These are phyloP conservation scores for Sarcophaga carnaria DNA, from an alignment of 2,888 invertebrate genomes.

Conservation along the genomic window DNA sequence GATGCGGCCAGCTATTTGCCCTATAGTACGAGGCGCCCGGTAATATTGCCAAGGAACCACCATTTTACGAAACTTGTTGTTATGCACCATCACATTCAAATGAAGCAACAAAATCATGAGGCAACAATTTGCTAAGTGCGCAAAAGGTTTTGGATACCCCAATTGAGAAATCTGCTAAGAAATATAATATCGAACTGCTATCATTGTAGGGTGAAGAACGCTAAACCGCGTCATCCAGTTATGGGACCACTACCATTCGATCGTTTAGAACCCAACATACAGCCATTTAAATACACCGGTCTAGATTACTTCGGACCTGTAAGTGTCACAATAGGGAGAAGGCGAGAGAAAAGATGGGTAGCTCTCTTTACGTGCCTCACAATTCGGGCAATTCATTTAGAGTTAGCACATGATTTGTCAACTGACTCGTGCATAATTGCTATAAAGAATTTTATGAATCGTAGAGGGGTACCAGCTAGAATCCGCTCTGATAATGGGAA, in stretches of 20 bases:
- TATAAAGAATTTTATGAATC: too few relatives aligned
- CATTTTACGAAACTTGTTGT: conserved; percentile 44
- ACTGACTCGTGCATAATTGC: too few relatives aligned
- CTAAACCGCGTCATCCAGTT: background rate
- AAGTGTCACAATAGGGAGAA: conserved; percentile 46
- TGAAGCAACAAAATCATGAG: conserved; percentile 61
- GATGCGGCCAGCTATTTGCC: conserved; percentile 61
- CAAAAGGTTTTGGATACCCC: conserved; percentile 17
- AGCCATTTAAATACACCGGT: conserved; percentile 42
- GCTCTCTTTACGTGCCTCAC: conserved; percentile 58
- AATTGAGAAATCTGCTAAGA: background rate
- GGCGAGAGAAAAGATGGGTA: conserved; percentile 52
- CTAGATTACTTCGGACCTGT: conserved; percentile 66
- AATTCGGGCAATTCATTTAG: conserved; percentile 41
- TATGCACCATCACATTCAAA: conserved; percentile 34
- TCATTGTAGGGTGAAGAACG: too few relatives aligned
- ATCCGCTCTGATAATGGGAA: too few relatives aligned
- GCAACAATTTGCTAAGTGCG: conserved; percentile 52
- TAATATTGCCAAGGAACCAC: conserved; percentile 56
- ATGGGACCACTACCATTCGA: conserved; percentile 29
- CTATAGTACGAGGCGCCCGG: conserved; percentile 46
- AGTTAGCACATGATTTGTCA: too few relatives aligned
- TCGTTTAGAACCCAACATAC: background rate
- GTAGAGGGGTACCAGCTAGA: too few relatives aligned
- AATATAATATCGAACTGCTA: too few relatives aligned